phyloP scores from a whole-genome alignment of 2,888 invertebrate genomes.

The Sylvicola fuscatus region DNA sequence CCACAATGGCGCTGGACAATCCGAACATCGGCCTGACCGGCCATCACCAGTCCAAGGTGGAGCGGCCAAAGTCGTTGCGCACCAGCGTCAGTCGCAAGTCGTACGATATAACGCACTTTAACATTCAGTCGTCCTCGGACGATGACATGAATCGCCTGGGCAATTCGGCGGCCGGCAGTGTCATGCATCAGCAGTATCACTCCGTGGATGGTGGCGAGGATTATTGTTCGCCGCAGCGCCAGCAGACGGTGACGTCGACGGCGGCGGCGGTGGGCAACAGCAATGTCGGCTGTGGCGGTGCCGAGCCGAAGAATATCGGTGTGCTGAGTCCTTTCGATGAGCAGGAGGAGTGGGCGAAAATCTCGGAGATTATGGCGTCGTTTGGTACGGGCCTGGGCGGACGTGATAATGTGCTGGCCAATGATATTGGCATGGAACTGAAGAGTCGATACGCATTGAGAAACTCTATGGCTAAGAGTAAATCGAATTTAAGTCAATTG shows the following conservation, averaged over 20 bases:
- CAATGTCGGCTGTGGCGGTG: slow-evolving; percentile 19
- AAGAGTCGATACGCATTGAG: background rate
- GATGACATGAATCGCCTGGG: slow-evolving; percentile 11
- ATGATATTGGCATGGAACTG: too few relatives aligned
- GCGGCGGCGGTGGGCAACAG: slow-evolving; percentile 21
- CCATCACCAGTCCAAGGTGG: slow-evolving; percentile 21
- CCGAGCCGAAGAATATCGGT: slow-evolving; percentile 29
- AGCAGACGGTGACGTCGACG: too few relatives aligned
- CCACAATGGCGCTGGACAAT: slow-evolving; percentile 45
- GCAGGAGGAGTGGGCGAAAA: slow-evolving; percentile 89
- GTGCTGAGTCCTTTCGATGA: slow-evolving; percentile 80
- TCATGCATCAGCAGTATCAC: background rate
- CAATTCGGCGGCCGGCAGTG: background rate
- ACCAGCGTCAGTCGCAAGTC: background rate
- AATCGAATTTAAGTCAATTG: slow-evolving; percentile 38
- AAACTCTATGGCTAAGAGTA: background rate
- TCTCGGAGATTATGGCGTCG: slow-evolving; percentile 87
- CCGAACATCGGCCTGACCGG: slow-evolving; percentile 15
- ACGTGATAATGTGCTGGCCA: slow-evolving; percentile 1
- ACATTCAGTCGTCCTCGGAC: slow-evolving; percentile 13
- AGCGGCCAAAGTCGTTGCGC: slow-evolving; percentile 9
- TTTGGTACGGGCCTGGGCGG: slow-evolving; percentile 45
- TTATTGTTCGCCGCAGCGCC: too few relatives aligned
- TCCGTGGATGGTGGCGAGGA: too few relatives aligned
- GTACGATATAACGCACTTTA: too few relatives aligned